A percentile compares a stretch with the other conserved stretches of the same genome.
These are phyloP conservation scores for Ictalurus furcatus DNA, from an alignment of 2,113 vertebrate species.

Conservation along the genomic window DNA sequence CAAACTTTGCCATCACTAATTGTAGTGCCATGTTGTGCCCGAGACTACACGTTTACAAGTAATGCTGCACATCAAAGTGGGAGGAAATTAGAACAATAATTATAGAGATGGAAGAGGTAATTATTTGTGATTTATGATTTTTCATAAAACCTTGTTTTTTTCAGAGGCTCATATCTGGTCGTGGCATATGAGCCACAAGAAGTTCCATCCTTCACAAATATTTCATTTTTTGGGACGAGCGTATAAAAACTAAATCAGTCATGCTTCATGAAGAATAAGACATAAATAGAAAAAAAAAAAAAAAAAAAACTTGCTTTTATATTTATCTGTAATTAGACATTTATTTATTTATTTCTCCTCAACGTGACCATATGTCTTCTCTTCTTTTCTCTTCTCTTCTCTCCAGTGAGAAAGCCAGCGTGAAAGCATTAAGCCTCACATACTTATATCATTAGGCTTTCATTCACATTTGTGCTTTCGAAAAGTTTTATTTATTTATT, in stretches of 20 bases:
- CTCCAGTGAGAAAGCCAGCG: neutral
- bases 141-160: constrained; percentile 27
- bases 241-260: constrained; percentile 52
- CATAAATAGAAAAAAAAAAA: neutral
- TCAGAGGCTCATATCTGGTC: neutral
- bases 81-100: constrained; percentile 15
- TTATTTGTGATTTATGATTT: constrained; percentile 28
- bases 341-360: constrained; percentile 16
- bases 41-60: neutral
- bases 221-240: constrained; percentile 28
- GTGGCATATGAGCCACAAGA: neutral
- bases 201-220: constrained; percentile 3
- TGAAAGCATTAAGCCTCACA: neutral
- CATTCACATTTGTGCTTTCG: neutral
- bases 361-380: constrained; percentile 1
- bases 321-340: constrained; percentile 25
- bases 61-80: constrained; percentile 3
- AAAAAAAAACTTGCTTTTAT: neutral
- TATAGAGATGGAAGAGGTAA: constrained; percentile 9
- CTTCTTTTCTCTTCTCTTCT: constrained; percentile 27
- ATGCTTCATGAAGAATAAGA: constrained; percentile 35
- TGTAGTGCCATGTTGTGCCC: neutral
- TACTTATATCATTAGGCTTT: neutral
- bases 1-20: neutral
- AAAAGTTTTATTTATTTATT: no score